Evolutionary conservation across 2,113 vertebrate species (phyloP), one percentile per base, ranked within the genome.

Genomic region (Proterorhinus semilunaris): DNA sequence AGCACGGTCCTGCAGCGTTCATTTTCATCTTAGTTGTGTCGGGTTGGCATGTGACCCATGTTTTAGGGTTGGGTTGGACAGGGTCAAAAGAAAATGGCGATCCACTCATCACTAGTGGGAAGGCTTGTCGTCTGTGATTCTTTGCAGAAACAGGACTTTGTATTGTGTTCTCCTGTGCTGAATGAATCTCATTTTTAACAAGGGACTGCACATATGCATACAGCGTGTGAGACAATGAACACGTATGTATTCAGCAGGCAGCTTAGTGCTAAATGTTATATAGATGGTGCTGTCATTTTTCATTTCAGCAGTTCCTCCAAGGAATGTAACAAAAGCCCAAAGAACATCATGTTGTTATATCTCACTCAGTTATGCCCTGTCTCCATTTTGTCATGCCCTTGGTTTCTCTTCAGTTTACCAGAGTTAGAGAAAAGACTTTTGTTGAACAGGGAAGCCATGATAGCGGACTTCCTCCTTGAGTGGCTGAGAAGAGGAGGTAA

Each of bases 391-490:
- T 61, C 36, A 44, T 9, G 12, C 8, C 13, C 6, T 44, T 45
- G 13, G 13, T 61, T 70, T 17, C 13, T 13, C 50, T 52, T 11
- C 44, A 65, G 71, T 78, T 72, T 61, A 58, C 59, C 73, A 45
- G 48, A 49, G 54, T 76, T 57, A 9, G 47, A 16, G 63, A 53
- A 74, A 62, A 42, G 42, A 66, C 53, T 50, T 55, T 68, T 74
- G 76, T 52, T 46, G 46, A 75, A 70, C 54, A 72, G 52, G 21
- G 66, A 68, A 67, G 7, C 62, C 79, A 50, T 1, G 11, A 69
- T 75, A 53, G 72, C 64, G 52, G 53, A 51, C 68, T 76, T 67
- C 49, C 12, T 73, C 75, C 58, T 62, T 8, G 15, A 78, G 74
- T 47, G 55, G 42, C 15, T 15, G 15, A 64, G 17, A 62, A 21